Conservation (phyloP, 92 coral and sea anemone species). For the Anthopleura xanthogrammica region DNA sequence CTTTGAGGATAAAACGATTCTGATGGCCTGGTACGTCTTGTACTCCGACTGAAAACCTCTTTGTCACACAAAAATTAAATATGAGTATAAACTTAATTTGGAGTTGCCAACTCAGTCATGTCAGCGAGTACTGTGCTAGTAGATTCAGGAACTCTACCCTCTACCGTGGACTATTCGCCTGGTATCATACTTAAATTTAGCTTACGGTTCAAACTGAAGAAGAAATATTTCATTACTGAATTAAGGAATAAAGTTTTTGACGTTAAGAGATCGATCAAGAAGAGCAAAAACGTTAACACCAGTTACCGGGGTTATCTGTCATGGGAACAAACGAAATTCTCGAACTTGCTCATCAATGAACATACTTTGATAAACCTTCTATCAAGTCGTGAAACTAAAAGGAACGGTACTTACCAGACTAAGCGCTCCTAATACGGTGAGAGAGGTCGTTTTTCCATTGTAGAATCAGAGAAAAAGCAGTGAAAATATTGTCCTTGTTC, state of each 20-base stretch:
- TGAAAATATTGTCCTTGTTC: background rate
- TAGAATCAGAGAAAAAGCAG: background rate
- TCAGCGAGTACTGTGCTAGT: no score
- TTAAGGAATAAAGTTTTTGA: background rate
- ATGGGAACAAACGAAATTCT: background rate
- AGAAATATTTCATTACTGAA: background rate
- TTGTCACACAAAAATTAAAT: no score
- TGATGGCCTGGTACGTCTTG: background rate
- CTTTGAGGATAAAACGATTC: background rate
- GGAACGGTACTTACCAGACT: background rate
- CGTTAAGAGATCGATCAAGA: background rate
- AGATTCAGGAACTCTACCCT: no score
- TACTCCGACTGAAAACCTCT: no score
- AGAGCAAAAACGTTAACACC: background rate
- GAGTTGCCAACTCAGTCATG: no score
- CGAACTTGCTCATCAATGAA: background rate
- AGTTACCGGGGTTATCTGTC: background rate
- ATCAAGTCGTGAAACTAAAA: background rate
- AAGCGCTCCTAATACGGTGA: background rate
- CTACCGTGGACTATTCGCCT: no score
- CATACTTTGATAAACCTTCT: background rate
- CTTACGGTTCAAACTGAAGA: background rate
- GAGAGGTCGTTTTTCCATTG: background rate
- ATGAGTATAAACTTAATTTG: no score
- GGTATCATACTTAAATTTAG: background rate